A percentile compares a stretch with the other conserved stretches of the same genome.
Evolutionary conservation across 2,888 invertebrate genomes (phyloP).

Genomic region (Stenoptilia bipunctidactyla): DNA sequence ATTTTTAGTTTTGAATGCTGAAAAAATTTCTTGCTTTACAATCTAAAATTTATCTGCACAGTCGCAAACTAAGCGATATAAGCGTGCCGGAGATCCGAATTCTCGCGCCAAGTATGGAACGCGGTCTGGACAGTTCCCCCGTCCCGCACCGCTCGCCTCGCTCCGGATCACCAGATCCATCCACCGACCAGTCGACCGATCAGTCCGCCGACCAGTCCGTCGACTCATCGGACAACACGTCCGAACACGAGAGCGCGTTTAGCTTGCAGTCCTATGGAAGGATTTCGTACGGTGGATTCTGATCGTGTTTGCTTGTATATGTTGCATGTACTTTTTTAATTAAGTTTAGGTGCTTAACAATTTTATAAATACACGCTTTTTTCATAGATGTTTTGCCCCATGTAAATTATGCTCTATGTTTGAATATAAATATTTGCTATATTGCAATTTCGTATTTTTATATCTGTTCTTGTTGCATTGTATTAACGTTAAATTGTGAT

Average conservation of each 20-base stretch:
- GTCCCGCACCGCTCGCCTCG: constrained; percentile 18
- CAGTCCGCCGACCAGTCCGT: constrained; percentile 14
- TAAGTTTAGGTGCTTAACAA: no score
- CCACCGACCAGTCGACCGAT: constrained; percentile 14
- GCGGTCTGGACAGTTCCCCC: constrained; percentile 76
- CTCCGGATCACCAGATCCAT: constrained; percentile 40
- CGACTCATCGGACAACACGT: constrained; percentile 39
- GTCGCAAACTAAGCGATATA: constrained; percentile 80
- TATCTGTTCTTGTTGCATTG: no score
- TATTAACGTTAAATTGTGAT: no score
- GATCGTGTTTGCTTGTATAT: no score
- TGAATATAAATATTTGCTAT: no score
- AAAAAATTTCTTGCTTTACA: no score
- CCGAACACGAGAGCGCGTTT: constrained; percentile 67
- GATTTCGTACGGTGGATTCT: constrained; percentile 13
- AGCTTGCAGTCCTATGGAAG: constrained; percentile 58
- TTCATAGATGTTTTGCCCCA: no score
- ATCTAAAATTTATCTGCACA: constrained; percentile 27
- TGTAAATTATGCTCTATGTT: no score
- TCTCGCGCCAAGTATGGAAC: constrained; percentile 85
- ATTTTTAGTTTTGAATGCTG: no score
- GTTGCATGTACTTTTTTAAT: no score
- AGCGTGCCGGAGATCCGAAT: constrained; percentile 86
- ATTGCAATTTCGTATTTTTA: no score
- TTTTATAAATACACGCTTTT: no score